phyloP scores from a whole-genome alignment of 2,888 invertebrate genomes.

The Ceriagrion tenellum region DNA sequence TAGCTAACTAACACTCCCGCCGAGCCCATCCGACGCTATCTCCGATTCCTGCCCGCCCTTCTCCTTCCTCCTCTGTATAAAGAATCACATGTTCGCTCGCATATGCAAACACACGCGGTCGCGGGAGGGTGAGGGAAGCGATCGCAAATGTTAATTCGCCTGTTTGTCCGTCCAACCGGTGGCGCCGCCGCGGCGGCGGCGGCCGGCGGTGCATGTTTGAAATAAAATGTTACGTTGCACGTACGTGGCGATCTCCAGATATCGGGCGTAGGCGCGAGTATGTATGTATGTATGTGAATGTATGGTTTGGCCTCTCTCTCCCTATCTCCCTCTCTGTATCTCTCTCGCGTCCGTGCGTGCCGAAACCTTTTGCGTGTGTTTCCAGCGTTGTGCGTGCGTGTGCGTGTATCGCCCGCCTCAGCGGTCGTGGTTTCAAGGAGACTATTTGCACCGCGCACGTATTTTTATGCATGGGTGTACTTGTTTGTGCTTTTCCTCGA shows the following conservation, averaged over 20 bases:
- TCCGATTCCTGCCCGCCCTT: neutral
- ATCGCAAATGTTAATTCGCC: slow-evolving; percentile 23
- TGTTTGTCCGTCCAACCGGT: neutral
- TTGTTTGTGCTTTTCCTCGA: neutral
- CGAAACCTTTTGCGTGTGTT: neutral
- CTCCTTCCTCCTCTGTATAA: neutral
- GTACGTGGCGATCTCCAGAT: neutral
- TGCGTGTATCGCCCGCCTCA: neutral
- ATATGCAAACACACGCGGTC: neutral
- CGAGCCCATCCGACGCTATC: neutral
- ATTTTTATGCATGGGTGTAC: neutral
- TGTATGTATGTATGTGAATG: neutral
- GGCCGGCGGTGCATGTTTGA: neutral
- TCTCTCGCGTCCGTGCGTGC: neutral
- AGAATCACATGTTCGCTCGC: neutral
- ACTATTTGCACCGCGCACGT: neutral
- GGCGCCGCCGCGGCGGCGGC: neutral
- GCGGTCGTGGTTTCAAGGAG: neutral
- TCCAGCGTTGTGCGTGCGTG: neutral
- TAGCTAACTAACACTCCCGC: neutral
- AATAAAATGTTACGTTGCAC: neutral
- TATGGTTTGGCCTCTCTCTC: neutral
- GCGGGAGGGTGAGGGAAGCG: neutral
- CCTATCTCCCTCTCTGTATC: no score
- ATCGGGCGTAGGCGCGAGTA: neutral